Base-by-base conservation (phyloP, 1,140 invertebrate species). In the Ericerus pela region DNA sequence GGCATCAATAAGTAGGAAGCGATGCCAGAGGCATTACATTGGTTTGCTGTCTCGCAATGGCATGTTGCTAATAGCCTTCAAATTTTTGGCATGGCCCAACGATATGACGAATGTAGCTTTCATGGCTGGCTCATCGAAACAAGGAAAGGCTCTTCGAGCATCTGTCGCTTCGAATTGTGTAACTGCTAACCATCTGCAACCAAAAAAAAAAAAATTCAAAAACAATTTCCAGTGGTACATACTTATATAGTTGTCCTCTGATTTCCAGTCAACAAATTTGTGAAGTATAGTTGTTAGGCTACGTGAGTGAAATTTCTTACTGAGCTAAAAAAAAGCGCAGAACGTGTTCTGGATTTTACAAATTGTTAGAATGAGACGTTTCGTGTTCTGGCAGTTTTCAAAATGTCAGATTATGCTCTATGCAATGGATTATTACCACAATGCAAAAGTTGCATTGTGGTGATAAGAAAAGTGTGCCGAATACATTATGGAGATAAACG, bases 121-220 rank as follows among this genome's bases (percentile, higher is more conserved):
- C 12, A 84, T 71, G 14, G 70, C 70, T 0, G 84, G 85, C 63
- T 88, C 85, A 65, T 88, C 85, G 64, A 83, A 85, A 64, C 82
- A 85, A 0, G 85, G 85, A 62, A 87, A 88, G 0, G 77, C 80
- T 60, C 73, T 73, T 54, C 84, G 69, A 12, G 85, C 84, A 64
- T 79, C 72, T 1, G 75, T 79, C 0, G 82, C 73, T 62, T 85
- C 76, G 67, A 88, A 82, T 68, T 85, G 81, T 2, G 82, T 84
- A 1, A 72, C 70, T 16, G 72, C 76, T 11, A 79, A 56, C 70
- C 72, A 76, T 67, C 76, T 65, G 54, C 18, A 54, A 59, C 55
- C 30, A 58, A 51, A 52, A 18, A 56, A 51, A 51, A 26, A 6
- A 51, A 51, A 51, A 26, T 22, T 8, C 14, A 47, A n/a, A 4